Percentiles rank a stretch among this genome's conserved stretches.
Conservation (phyloP, 2,888 invertebrate species). For the Stramonita haemastoma region DNA sequence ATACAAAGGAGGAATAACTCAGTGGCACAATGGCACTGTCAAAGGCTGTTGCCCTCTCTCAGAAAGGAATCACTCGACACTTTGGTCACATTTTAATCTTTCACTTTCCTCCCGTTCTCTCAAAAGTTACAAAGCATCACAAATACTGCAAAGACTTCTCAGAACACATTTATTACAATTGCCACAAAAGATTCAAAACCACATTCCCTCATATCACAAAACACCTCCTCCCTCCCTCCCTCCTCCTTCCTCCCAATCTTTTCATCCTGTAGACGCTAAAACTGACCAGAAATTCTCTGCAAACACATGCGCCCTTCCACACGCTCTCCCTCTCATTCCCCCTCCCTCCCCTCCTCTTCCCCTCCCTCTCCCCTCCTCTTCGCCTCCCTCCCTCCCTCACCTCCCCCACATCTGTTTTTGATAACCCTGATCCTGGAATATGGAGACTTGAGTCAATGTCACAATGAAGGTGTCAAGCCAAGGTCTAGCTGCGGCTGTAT, state of each 20-base stretch:
- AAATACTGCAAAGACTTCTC: neutral
- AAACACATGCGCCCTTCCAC: too few species aligned
- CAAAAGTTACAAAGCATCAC: neutral
- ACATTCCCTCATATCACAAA: neutral
- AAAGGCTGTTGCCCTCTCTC: too few species aligned
- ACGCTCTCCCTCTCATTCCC: too few species aligned
- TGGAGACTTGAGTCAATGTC: neutral
- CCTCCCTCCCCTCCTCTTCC: neutral
- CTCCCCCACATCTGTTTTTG: neutral
- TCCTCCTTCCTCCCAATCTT: neutral
- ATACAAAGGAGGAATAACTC: too few species aligned
- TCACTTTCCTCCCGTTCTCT: neutral
- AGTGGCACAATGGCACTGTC: too few species aligned
- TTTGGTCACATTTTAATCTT: too few species aligned
- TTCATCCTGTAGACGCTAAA: neutral
- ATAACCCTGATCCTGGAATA: conserved; percentile 24
- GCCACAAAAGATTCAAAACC: neutral
- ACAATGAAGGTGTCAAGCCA: neutral
- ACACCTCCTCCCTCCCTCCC: neutral
- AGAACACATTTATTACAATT: neutral
- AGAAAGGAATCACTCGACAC: too few species aligned
- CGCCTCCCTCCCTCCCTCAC: neutral
- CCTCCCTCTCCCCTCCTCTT: neutral
- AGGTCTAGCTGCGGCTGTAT: conserved; percentile 77
- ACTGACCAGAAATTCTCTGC: neutral